Evolutionary conservation across 2,888 invertebrate genomes (phyloP), one percentile per base, ranked within the genome.

Genomic region (Noctua janthe): DNA sequence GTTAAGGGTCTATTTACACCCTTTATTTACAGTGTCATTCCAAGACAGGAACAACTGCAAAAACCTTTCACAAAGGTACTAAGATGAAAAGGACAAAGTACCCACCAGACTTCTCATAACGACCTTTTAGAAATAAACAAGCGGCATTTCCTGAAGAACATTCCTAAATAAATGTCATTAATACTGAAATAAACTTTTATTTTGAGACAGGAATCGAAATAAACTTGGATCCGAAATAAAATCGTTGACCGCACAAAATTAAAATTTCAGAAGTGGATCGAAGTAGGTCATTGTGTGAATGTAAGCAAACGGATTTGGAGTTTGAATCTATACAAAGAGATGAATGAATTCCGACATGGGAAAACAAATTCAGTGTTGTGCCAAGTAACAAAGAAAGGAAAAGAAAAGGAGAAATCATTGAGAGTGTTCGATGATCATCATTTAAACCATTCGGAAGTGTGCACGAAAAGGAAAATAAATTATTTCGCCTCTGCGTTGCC

Each of bases 241-340:
- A 81, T 71, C 76, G 76, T 64, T 76, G 72, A 86, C 85, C 76
- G 74, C 49, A 66, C 66, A 66, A 78, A 87, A 86, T 87, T 71
- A 78, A 72, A 76, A 85, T 70, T 85, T 85, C 70, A 88, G 64
- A 80, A 82, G 59, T 77, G 43, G 62, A 82, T 78, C 77, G 82
- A 80, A 86, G 76, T 88, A 83, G 87, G 88, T 86, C 86, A 86
- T 78, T 77, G 64, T 76, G 29, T 78, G 67, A 78, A 77, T 66
- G 64, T 56, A 71, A 76, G 71, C 82, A 76, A 78, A 78, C 67
- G 69, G 66, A 74, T 78, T 78, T 72, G 64, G 20, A 51, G 39
- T 64, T 77, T 47, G n/a, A 7, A 59, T 20, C 51, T n/a, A 62
- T 51, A 71, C 43, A 76, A 66, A 81, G 59, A 74, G 54, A 74